Evolutionary conservation across 2,113 vertebrate species (phyloP).

Genomic region (Gasterosteus nipponicus): DNA sequence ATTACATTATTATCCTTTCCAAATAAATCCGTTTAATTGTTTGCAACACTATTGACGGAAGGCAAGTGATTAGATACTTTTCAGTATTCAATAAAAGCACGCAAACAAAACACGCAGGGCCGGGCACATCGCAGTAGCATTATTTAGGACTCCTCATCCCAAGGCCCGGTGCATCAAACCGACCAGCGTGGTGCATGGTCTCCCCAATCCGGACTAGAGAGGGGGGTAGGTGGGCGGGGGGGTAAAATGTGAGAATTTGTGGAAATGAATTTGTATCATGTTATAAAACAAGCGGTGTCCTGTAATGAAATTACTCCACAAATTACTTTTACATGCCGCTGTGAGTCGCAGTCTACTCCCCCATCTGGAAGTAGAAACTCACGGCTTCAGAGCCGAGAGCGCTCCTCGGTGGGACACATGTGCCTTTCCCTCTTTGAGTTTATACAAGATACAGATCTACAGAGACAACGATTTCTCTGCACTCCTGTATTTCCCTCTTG

Average conservation of each 20-base stretch:
- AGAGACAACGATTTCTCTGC: neutral
- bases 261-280: neutral
- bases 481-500: neutral
- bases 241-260: neutral
- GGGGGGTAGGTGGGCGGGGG: neutral
- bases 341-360: neutral
- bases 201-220: neutral
- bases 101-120: neutral
- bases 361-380: neutral
- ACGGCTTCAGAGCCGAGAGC: neutral
- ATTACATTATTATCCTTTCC: neutral
- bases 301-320: neutral
- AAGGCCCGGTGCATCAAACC: neutral
- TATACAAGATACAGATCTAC: neutral
- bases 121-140: neutral
- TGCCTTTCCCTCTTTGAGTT: conserved; percentile 10
- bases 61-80: neutral
- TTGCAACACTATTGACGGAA: neutral
- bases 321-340: neutral
- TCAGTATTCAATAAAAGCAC: no score
- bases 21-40: neutral
- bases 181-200: neutral
- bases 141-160: neutral
- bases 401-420: neutral
- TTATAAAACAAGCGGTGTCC: neutral